Conservation (phyloP, 1,140 invertebrate genomes). For the Rhopalosiphum maidis region DNA sequence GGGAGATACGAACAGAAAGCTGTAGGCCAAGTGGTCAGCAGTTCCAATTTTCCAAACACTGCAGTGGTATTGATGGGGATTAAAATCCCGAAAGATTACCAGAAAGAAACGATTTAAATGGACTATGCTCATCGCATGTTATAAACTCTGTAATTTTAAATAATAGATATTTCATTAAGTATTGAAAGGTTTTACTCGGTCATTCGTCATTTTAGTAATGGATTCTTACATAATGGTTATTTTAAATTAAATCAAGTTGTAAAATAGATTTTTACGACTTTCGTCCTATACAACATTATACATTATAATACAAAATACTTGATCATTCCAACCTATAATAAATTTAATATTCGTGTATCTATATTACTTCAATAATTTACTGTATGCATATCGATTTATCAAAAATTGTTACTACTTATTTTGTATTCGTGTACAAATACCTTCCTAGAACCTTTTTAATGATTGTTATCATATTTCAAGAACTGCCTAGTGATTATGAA, state of each 20-base stretch:
- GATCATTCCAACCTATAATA: neutral
- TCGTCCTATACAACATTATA: neutral
- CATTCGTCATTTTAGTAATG: neutral
- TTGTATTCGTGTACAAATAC: neutral
- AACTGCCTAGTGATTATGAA: neutral
- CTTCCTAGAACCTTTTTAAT: neutral
- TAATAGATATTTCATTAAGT: neutral
- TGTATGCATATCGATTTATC: neutral
- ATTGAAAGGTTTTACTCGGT: neutral
- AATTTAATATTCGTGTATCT: neutral
- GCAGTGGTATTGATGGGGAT: constrained; percentile 4
- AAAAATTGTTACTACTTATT: constrained; percentile 18
- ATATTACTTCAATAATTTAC: neutral
- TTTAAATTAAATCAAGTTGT: neutral
- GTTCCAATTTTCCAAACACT: neutral
- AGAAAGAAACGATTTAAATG: neutral
- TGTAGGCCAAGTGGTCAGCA: neutral
- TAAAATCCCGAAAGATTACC: neutral
- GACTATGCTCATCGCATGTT: neutral
- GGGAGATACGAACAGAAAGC: constrained; percentile 72
- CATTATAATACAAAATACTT: neutral
- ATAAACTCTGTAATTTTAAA: neutral
- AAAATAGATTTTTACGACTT: neutral
- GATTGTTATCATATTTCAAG: neutral
- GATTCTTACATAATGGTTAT: neutral